A percentile compares a stretch with the other conserved stretches of the same genome.
Conservation (phyloP, 2,113 vertebrate genomes). For the Tauraco erythrolophus region DNA sequence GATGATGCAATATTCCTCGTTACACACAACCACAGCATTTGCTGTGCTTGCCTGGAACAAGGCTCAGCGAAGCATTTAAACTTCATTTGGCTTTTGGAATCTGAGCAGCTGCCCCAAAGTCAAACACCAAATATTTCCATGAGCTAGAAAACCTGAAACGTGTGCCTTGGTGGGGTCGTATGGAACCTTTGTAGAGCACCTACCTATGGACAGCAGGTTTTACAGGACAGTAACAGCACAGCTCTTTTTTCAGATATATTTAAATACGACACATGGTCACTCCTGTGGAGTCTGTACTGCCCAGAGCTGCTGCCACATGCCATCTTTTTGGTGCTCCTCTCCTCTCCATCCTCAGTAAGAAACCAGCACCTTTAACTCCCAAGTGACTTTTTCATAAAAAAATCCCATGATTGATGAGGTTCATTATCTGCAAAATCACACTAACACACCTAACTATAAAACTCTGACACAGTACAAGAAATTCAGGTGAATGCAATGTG, state of each 20-base stretch:
- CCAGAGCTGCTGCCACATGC: not conserved
- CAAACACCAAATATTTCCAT: not conserved
- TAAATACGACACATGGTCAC: not conserved
- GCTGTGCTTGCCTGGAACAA: not conserved
- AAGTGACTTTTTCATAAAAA: not conserved
- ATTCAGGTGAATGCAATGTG: too few relatives aligned
- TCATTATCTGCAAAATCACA: not conserved
- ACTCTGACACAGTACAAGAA: too few relatives aligned
- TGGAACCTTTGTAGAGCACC: not conserved
- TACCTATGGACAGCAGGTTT: fast-evolving
- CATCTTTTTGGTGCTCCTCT: not conserved
- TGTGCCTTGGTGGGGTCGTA: not conserved
- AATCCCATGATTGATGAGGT: not conserved
- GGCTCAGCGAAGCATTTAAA: not conserved
- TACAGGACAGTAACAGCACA: too few relatives aligned
- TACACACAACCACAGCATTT: not conserved
- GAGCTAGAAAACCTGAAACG: not conserved
- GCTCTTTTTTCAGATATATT: not conserved
- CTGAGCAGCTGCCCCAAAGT: not conserved
- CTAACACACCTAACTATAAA: not conserved
- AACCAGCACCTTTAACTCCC: not conserved
- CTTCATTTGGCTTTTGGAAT: not conserved
- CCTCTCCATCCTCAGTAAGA: not conserved
- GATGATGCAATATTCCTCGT: not conserved
- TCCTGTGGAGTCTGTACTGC: not conserved